Evolutionary conservation across 2,113 vertebrate species (phyloP).

Genomic region (Morone saxatilis): DNA sequence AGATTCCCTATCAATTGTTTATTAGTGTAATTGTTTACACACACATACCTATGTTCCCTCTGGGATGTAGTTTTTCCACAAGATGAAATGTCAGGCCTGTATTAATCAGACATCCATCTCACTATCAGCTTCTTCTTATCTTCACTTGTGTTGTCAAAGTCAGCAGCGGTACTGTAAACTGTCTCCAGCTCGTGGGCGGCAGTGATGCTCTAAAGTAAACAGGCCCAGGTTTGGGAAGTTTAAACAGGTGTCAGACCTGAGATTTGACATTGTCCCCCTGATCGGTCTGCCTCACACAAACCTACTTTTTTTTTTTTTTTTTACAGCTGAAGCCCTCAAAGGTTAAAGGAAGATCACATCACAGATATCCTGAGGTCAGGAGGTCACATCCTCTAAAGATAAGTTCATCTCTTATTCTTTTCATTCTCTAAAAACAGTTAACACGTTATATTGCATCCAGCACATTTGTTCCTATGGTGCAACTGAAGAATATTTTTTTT

Average conservation of each 20-base stretch:
- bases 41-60: not conserved
- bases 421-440: not conserved
- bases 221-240: slow-evolving; percentile 74
- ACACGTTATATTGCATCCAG: not conserved
- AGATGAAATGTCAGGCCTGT: not conserved
- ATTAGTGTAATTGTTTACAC: too few species aligned
- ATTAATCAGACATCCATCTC: slow-evolving; percentile 3
- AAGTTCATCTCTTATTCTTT: not conserved
- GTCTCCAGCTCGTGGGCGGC: slow-evolving; percentile 10
- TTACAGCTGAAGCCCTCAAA: slow-evolving; percentile 27
- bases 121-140: slow-evolving; percentile 34
- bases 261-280: slow-evolving; percentile 42
- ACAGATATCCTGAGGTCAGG: slow-evolving; percentile 27
- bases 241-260: slow-evolving; percentile 82
- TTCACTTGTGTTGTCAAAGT: slow-evolving; percentile 6
- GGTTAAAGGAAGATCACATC: slow-evolving; percentile 6
- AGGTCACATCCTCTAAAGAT: slow-evolving; percentile 33
- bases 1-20: too few species aligned
- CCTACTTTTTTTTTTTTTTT: slow-evolving; percentile 11
- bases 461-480: not conserved
- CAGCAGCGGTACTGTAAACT: slow-evolving; percentile 20
- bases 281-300: slow-evolving; percentile 64
- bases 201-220: slow-evolving; percentile 65
- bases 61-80: not conserved
- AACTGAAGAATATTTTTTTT: not conserved